Base-by-base conservation (phyloP, 2,797 vertebrate species). In the Epinephelus coioides region DNA sequence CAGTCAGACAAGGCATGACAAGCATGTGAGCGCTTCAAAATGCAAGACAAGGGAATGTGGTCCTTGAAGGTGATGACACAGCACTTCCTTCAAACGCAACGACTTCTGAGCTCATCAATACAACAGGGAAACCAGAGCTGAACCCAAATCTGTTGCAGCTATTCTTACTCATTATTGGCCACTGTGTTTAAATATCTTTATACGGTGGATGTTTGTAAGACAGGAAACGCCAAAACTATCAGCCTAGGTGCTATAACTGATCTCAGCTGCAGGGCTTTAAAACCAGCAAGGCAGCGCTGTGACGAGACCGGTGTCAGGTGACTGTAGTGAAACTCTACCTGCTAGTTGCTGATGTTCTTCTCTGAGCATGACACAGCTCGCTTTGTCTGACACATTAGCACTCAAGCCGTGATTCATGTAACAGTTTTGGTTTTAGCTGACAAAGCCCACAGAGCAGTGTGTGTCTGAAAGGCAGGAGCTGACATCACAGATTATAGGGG, bases 21-120 rank as follows among this genome's bases (percentile, higher is more conserved):
- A 40, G 57, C 91, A 92, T 75, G 91, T 91, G 92, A 92, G 84
- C 9, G 0, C 55, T 57, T 66, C 23, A 70, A 78, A 68, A 53
- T 12, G 72, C 79, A 78, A 57, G 34, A 53, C 62, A 72, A 75
- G 53, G 73, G 27, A 59, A 72, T 50, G 60, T 40, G 23, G 71
- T 60, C 64, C 25, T 61, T 17, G 65, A 81, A 89, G 18, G 27
- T 83, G 85, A 80, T 64, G 85, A 89, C 65, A 6, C 53, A 51
- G 77, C 85, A 65, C 25, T 78, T 89, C 23, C 44, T 49, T 67
- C 12, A 63, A 51, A 81, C 2, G 55, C 47, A 23, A 18, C 55
- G 15, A 30, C 38, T 5, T 49, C 46, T 55, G 53, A 66, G 30
- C 59, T 78, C 79, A 56, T 83, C 60, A 59, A 27, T 23, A 34